phyloP scores from a whole-genome alignment of 2,113 vertebrate species.

The Ictalurus furcatus region DNA sequence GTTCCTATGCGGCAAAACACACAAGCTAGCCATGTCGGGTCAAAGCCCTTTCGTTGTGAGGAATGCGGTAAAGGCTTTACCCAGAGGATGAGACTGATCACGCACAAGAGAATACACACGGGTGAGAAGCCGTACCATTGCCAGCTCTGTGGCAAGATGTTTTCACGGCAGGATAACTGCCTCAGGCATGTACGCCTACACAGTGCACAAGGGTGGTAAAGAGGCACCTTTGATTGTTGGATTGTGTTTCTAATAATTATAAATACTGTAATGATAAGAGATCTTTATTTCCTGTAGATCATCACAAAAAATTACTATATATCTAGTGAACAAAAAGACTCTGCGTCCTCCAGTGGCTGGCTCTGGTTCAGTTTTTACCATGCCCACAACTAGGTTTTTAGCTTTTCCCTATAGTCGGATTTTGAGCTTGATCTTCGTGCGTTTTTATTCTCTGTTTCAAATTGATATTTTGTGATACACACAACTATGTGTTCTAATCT shows the following conservation, averaged over 20 bases:
- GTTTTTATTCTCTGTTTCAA: neutral
- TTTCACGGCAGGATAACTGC: slow-evolving; percentile 54
- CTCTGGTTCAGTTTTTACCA: neutral
- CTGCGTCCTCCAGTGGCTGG: neutral
- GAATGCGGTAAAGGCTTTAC: slow-evolving; percentile 50
- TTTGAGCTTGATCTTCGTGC: neutral
- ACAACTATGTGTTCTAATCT: neutral
- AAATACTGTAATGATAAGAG: neutral
- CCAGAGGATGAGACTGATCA: slow-evolving; percentile 43
- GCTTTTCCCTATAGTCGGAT: neutral
- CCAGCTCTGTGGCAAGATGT: slow-evolving; percentile 49
- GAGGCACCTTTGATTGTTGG: neutral
- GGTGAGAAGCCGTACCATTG: slow-evolving; percentile 50
- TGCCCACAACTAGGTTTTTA: neutral
- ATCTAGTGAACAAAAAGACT: neutral
- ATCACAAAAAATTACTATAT: neutral
- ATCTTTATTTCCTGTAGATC: neutral
- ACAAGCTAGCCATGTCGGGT: neutral
- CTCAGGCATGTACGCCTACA: slow-evolving; percentile 49
- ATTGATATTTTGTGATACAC: neutral
- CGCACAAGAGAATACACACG: slow-evolving; percentile 45
- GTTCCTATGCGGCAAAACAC: neutral
- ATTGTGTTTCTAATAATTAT: neutral
- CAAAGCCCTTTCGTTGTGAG: slow-evolving; percentile 48
- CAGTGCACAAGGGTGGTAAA: slow-evolving; percentile 38